These are phyloP conservation scores for Callionymus lyra DNA, from an alignment of 2,113 vertebrate genomes.

Conservation along the genomic window DNA sequence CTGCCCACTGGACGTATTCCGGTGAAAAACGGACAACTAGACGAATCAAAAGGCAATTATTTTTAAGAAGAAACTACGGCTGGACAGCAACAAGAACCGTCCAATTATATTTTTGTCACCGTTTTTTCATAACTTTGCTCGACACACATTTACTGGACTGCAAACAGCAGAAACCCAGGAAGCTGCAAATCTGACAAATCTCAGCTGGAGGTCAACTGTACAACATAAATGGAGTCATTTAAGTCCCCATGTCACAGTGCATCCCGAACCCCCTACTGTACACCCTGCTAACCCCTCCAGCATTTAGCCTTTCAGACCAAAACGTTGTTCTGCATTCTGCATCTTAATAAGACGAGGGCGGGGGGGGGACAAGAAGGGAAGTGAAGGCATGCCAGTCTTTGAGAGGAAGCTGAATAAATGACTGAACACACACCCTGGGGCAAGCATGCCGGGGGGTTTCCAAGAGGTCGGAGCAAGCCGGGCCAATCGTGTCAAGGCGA, in stretches of 20 bases:
- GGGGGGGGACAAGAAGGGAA: slow-evolving; percentile 54
- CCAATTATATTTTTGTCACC: too few species aligned
- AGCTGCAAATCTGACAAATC: slow-evolving; percentile 16
- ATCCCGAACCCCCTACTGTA: slow-evolving; percentile 46
- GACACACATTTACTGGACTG: slow-evolving; percentile 24
- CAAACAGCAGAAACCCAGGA: slow-evolving; percentile 22
- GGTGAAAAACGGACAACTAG: slow-evolving; percentile 22
- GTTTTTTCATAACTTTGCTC: slow-evolving; percentile 18
- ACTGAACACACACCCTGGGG: slow-evolving; percentile 61
- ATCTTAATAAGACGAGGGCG: slow-evolving; percentile 57
- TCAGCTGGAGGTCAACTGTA: slow-evolving; percentile 21
- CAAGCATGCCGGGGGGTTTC: slow-evolving; percentile 51
- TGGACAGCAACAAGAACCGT: too few species aligned
- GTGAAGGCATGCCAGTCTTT: slow-evolving; percentile 58
- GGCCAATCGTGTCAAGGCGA: slow-evolving; percentile 56
- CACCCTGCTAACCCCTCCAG: slow-evolving; percentile 12
- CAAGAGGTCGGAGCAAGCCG: slow-evolving; percentile 46
- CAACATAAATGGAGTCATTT: slow-evolving; percentile 44
- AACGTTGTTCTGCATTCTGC: slow-evolving; percentile 41
- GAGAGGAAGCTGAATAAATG: slow-evolving; percentile 59
- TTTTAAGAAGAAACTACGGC: slow-evolving; percentile 1
- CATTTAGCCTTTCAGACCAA: slow-evolving; percentile 45
- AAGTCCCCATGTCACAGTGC: slow-evolving; percentile 27
- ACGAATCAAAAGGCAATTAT: slow-evolving; percentile 30
- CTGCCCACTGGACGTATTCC: slow-evolving; percentile 10